A percentile compares a stretch with the other conserved stretches of the same genome.
Evolutionary conservation across 2,113 vertebrate species (phyloP).

Genomic region (Etia nguti): DNA sequence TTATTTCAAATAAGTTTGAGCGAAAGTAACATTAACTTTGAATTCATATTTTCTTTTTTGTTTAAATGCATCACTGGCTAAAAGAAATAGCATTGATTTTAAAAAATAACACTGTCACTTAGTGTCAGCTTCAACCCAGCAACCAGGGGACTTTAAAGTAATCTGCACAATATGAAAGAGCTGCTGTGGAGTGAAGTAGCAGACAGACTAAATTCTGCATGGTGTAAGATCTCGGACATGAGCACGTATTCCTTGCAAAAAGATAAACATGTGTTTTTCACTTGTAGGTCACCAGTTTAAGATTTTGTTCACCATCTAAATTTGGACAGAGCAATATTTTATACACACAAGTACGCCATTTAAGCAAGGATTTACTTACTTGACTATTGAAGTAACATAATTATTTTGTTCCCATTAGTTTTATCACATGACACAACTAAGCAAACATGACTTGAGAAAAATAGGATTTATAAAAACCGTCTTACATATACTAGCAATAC

Average conservation of each 20-base stretch:
- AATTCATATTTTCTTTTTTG: neutral
- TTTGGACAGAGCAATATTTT: neutral
- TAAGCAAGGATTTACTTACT: neutral
- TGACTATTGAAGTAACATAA: neutral
- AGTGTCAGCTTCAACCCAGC: conserved; percentile 46
- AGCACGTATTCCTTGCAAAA: neutral
- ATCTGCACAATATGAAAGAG: conserved; percentile 54
- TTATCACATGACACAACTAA: neutral
- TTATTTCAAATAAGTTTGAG: neutral
- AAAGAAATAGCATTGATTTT: neutral
- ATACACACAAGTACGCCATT: neutral
- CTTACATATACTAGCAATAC: neutral
- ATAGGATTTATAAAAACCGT: neutral
- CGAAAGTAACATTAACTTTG: neutral
- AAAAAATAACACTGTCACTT: conserved; percentile 50
- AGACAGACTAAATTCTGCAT: conserved; percentile 40
- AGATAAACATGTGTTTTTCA: neutral
- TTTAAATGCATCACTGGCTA: neutral
- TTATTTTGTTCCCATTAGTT: neutral
- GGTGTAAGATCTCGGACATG: neutral
- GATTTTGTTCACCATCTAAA: neutral
- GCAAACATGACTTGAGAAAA: neutral
- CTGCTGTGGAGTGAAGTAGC: conserved; percentile 9
- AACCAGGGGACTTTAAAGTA: conserved; percentile 51
- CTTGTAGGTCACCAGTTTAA: neutral